Percentiles rank a stretch among this genome's conserved stretches.
phyloP scores from a whole-genome alignment of 2,888 invertebrate genomes.

The Orthosia incerta region DNA sequence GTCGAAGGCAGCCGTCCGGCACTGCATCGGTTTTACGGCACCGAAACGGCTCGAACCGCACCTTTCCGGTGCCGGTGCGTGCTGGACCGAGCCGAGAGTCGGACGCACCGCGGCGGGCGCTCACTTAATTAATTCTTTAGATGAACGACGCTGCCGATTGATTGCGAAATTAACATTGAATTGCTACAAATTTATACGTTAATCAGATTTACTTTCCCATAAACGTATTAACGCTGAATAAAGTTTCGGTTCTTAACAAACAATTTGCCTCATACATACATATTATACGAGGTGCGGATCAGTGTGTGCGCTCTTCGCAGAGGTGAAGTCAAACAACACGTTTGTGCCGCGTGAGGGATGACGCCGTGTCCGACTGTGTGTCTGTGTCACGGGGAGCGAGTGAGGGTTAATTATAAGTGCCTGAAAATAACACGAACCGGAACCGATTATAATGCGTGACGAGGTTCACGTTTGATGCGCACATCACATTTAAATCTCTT shows the following conservation, averaged over 20 bases:
- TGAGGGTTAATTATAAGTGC: no score
- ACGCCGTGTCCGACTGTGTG: no score
- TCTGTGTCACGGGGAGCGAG: no score
- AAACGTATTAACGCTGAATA: neutral
- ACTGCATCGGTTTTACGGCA: neutral
- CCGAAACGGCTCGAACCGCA: neutral
- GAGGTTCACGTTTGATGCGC: neutral
- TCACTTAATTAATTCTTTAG: slow-evolving; percentile 19
- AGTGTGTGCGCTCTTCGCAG: neutral
- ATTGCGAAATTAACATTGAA: neutral
- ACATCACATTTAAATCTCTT: no score
- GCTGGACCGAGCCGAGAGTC: neutral
- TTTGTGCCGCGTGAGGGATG: no score
- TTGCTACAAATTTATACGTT: neutral
- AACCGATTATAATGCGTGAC: neutral
- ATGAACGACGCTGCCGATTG: neutral
- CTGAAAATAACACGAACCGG: no score
- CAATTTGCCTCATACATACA: neutral
- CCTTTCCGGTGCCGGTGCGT: neutral
- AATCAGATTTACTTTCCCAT: slow-evolving; percentile 5
- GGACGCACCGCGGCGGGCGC: neutral
- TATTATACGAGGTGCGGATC: neutral
- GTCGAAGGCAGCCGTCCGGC: no score
- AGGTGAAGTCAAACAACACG: neutral
- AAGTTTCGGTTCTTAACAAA: slow-evolving; percentile 6